Base-by-base conservation (phyloP, 2,797 vertebrate species). In the Allobates femoralis region DNA sequence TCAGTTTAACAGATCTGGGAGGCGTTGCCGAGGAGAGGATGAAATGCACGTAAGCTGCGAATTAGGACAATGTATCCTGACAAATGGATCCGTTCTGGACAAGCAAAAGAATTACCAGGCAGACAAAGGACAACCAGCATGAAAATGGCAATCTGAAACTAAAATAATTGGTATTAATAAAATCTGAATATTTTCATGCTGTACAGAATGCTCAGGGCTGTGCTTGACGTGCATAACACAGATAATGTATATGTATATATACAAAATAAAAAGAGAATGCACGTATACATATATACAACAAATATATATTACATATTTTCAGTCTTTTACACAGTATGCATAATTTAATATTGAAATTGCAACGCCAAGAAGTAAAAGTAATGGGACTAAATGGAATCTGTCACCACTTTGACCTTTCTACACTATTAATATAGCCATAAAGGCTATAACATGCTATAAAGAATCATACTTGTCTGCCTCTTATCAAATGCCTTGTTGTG, bases 31-130 rank as follows among this genome's bases (percentile, higher is more conserved):
- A 93, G 92, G 88, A 92, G 90, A 91, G 84, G 83, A 88, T 88
- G 91, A 94, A 95, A 93, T 92, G 93, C 79, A 95, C 93, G 88
- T 96, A 95, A 91, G 51, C 93, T 93, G 91, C 89, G 86, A 89
- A 88, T 89, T 90, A 89, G 89, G 91, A 89, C 90, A 92, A 89
- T 86, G 90, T 76, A 69, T 89, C 86, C 19, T 89, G 90, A 91
- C 91, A 91, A 88, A 87, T 86, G 85, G 73, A 87, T 90, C 86
- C 82, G 74, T 71, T 86, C 87, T 74, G 83, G 89, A 86, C 86
- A 85, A 75, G 51, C 58, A 32, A 60, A 64, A 58, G 58, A 74
- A 85, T 85, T 60, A 77, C 66, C 30, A 71, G 26, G 19, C 58
- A 34, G 73, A 46, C 41, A 53, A 50, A 76, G 32, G 50, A 77